Evolutionary conservation across 2,888 invertebrate species (phyloP).

Genomic region (Junonia oenone): DNA sequence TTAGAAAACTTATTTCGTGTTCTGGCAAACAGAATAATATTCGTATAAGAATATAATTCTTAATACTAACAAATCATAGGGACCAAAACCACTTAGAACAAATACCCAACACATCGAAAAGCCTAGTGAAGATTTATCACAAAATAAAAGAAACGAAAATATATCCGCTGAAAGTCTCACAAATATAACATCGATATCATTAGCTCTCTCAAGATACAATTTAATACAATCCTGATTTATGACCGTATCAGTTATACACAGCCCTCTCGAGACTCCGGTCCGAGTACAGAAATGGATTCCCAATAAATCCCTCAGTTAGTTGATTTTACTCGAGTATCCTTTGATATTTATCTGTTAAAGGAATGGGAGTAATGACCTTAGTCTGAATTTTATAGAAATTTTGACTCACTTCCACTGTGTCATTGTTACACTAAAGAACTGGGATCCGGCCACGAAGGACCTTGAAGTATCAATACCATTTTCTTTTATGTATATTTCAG

Average conservation of each 20-base stretch:
- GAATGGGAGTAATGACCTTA: not conserved
- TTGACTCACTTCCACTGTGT: no score
- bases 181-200: conserved; percentile 13
- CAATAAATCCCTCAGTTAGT: conserved; percentile 17
- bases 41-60: not conserved
- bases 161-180: not conserved
- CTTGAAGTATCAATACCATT: no score
- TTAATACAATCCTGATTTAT: conserved; percentile 16
- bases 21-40: no score
- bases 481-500: no score
- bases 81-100: not conserved
- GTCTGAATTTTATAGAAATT: not conserved
- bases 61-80: not conserved
- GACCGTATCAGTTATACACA: conserved; percentile 13
- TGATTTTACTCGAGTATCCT: conserved; percentile 5
- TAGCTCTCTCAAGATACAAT: conserved; percentile 14
- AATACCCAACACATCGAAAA: not conserved
- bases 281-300: conserved; percentile 11
- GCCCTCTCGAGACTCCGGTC: conserved; percentile 8
- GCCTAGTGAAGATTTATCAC: not conserved
- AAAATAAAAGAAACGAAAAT: not conserved
- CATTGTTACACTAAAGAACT: no score
- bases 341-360: not conserved
- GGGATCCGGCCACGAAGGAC: no score
- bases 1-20: no score